These are phyloP conservation scores for Pomacea maculata DNA, from an alignment of 1,140 invertebrate species.

Conservation along the genomic window DNA sequence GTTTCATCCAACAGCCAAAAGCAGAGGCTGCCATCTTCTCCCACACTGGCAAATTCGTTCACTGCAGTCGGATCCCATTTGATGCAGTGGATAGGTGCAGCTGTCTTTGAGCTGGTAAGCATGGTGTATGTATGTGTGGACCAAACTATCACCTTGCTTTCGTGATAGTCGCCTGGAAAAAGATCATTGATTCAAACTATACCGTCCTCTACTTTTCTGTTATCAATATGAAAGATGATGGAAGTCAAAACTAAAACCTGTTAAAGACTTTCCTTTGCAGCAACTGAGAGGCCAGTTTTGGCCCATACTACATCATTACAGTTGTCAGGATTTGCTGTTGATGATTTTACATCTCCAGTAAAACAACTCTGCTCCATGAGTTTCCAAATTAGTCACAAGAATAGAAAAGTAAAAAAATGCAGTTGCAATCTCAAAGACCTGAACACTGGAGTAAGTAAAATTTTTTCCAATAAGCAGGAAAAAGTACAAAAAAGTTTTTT, in stretches of 20 bases:
- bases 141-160: conserved; percentile 59
- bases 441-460: no score
- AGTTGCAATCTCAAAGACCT: no score
- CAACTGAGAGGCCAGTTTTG: no score
- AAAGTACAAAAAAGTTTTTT: no score
- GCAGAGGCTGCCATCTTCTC: conserved; percentile 51
- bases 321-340: no score
- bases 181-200: not conserved
- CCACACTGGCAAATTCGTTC: conserved; percentile 63
- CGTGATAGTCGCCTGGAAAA: conserved; percentile 57
- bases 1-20: conserved; percentile 65
- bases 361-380: no score
- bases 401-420: no score
- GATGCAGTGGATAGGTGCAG: conserved; percentile 53
- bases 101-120: conserved; percentile 48
- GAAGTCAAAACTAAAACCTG: not conserved
- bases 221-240: conserved; percentile 3
- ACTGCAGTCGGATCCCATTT: conserved; percentile 61
- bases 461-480: no score
- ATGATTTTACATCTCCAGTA: no score
- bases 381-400: no score
- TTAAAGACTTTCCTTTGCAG: not conserved
- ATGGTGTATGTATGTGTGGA: conserved; percentile 51
- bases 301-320: no score
- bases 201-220: not conserved